Evolutionary conservation across 2,113 vertebrate species (phyloP).

Genomic region (Bombycilla garrulus): DNA sequence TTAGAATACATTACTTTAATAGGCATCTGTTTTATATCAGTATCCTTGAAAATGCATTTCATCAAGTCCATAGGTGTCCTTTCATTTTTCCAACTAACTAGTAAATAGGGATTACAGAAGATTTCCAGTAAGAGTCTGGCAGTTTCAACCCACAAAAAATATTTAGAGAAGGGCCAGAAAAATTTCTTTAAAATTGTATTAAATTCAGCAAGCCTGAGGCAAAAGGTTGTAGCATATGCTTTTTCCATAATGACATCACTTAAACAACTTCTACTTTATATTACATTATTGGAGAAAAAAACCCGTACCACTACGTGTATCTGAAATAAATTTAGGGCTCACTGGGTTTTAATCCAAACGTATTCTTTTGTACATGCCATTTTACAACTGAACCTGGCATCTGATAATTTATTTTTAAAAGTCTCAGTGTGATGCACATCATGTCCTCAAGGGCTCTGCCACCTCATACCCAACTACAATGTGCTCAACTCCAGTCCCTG

Average conservation of each 20-base stretch:
- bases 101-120: neutral
- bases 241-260: neutral
- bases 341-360: neutral
- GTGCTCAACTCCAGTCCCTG: neutral
- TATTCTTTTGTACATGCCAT: neutral
- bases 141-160: neutral
- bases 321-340: neutral
- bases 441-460: neutral
- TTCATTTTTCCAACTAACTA: neutral
- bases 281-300: neutral
- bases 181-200: neutral
- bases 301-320: neutral
- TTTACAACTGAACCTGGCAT: neutral
- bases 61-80: neutral
- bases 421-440: neutral
- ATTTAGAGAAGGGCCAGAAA: neutral
- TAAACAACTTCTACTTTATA: neutral
- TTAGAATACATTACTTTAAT: neutral
- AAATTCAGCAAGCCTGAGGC: neutral
- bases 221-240: neutral
- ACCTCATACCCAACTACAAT: neutral
- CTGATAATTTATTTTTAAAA: neutral
- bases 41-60: neutral
- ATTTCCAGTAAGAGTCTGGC: neutral
- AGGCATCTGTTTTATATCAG: neutral